Conservation (phyloP, 1,140 invertebrate genomes). For the Leptinotarsa undecemlineata region DNA sequence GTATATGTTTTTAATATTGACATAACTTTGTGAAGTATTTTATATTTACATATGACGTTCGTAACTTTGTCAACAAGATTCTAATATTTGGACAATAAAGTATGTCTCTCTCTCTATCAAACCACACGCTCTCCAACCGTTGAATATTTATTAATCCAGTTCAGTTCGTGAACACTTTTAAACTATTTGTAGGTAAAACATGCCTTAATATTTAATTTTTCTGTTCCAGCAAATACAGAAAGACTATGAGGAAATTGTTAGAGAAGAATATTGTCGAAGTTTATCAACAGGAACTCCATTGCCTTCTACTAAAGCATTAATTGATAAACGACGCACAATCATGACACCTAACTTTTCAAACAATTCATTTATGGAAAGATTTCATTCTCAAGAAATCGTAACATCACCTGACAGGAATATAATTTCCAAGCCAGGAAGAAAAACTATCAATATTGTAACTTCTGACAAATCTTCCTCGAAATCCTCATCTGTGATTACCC, state of each 20-base stretch:
- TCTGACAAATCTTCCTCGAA: neutral
- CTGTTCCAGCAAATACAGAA: slow-evolving; percentile 45
- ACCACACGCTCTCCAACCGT: too few species aligned
- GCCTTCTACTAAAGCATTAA: slow-evolving; percentile 31
- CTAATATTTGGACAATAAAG: too few species aligned
- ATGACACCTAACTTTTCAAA: neutral
- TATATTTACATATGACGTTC: too few species aligned
- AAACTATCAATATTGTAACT: neutral
- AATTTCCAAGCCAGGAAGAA: neutral
- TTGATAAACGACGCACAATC: slow-evolving; percentile 34
- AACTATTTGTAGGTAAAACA: too few species aligned
- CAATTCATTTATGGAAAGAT: neutral
- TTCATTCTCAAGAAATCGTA: neutral
- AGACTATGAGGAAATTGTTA: slow-evolving; percentile 47
- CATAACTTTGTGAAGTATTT: too few species aligned
- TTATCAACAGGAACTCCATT: slow-evolving; percentile 33
- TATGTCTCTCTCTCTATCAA: too few species aligned
- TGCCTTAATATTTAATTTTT: neutral
- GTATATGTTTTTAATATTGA: too few species aligned
- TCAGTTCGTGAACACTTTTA: too few species aligned
- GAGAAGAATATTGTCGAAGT: slow-evolving; percentile 42
- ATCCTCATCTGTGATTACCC: neutral
- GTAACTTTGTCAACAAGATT: too few species aligned
- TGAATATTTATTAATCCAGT: too few species aligned
- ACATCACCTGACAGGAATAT: neutral